These are phyloP conservation scores for Saxidomus purpurata DNA, from an alignment of 1,140 invertebrate genomes.

Conservation along the genomic window DNA sequence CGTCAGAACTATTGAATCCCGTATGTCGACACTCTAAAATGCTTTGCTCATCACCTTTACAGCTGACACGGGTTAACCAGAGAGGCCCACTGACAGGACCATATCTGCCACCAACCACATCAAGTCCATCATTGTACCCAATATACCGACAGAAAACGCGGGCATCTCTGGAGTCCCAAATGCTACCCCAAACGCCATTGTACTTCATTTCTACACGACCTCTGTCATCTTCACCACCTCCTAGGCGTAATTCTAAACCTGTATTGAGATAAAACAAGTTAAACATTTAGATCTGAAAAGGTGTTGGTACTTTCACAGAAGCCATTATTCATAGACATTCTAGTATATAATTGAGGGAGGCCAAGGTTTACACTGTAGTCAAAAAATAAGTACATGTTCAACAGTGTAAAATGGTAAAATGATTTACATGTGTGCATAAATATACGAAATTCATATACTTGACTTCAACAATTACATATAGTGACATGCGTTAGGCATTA, in stretches of 20 bases:
- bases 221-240: constrained; percentile 64
- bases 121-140: constrained; percentile 58
- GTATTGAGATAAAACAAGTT: neutral
- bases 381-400: too few species aligned
- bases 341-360: too few species aligned
- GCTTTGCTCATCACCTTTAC: constrained; percentile 59
- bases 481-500: too few species aligned
- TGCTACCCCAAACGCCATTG: constrained; percentile 90
- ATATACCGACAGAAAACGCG: constrained; percentile 83
- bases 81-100: constrained; percentile 50
- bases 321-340: too few species aligned
- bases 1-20: constrained; percentile 59
- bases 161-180: constrained; percentile 91
- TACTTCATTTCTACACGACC: constrained; percentile 92
- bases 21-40: constrained; percentile 59
- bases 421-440: too few species aligned
- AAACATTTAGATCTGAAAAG: too few species aligned
- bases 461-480: too few species aligned
- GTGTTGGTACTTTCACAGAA: too few species aligned
- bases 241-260: constrained; percentile 70
- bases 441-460: too few species aligned
- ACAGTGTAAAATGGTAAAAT: too few species aligned
- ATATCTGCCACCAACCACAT: constrained; percentile 44
- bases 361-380: too few species aligned
- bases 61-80: constrained; percentile 62